phyloP scores from a whole-genome alignment of 1,140 invertebrate species.

The Drosophila willistoni region DNA sequence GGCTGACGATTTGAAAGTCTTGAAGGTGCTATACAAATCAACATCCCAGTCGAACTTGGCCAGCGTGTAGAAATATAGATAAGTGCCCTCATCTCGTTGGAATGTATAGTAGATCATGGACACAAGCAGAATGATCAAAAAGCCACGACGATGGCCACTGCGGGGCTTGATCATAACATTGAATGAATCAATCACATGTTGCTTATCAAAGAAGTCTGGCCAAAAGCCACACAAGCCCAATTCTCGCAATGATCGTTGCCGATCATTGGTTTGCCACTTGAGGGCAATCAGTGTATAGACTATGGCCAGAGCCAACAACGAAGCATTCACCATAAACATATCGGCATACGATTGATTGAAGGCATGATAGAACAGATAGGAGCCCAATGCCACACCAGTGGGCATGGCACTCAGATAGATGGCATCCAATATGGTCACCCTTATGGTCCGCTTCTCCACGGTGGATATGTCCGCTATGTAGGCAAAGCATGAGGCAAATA shows the following conservation, averaged over 20 bases:
- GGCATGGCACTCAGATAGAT: slow-evolving; percentile 90
- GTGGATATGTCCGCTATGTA: slow-evolving; percentile 89
- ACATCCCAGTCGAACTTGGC: slow-evolving; percentile 88
- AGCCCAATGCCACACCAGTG: slow-evolving; percentile 87
- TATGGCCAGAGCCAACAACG: slow-evolving; percentile 85
- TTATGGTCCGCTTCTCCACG: slow-evolving; percentile 86
- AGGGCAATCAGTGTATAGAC: slow-evolving; percentile 85
- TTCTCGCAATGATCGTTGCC: slow-evolving; percentile 85
- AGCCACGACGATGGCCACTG: slow-evolving; percentile 84
- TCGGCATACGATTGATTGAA: slow-evolving; percentile 86
- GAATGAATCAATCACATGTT: slow-evolving; percentile 86
- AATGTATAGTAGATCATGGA: slow-evolving; percentile 91
- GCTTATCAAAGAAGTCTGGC: slow-evolving; percentile 88
- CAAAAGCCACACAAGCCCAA: slow-evolving; percentile 85
- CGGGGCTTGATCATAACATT: slow-evolving; percentile 85
- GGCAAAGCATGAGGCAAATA: slow-evolving; percentile 89
- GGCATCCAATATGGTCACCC: slow-evolving; percentile 89
- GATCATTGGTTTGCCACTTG: slow-evolving; percentile 86
- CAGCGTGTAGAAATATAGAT: slow-evolving; percentile 88
- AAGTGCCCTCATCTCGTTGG: slow-evolving; percentile 89
- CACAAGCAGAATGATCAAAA: slow-evolving; percentile 87
- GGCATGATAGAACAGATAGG: slow-evolving; percentile 85
- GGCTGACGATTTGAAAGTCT: slow-evolving; percentile 87
- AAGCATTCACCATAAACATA: slow-evolving; percentile 89
- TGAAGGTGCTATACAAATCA: slow-evolving; percentile 86